A percentile compares a stretch with the other conserved stretches of the same genome.
Evolutionary conservation across 2,113 vertebrate genomes (phyloP).

Genomic region (Phocoena phocoena): DNA sequence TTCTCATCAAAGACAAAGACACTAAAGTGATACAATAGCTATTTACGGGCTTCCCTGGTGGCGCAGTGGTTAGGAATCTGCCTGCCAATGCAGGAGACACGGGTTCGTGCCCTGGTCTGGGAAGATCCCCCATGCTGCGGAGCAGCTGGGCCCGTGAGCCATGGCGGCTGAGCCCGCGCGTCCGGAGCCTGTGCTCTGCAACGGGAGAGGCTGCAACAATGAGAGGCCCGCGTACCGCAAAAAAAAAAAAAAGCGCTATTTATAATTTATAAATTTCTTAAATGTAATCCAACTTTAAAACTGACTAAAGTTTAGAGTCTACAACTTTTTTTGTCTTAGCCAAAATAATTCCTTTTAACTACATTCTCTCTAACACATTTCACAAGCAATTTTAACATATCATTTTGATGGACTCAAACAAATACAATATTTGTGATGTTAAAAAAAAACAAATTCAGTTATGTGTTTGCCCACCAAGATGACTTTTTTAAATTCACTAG

Average conservation of each 20-base stretch:
- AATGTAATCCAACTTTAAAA: neutral
- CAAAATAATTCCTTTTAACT: conserved; percentile 43
- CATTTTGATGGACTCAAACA: conserved; percentile 14
- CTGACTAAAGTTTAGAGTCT: neutral
- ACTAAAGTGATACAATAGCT: neutral
- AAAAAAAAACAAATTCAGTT: conserved; percentile 18
- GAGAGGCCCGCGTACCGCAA: too few species aligned
- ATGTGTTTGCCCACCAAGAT: neutral
- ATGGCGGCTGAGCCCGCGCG: too few species aligned
- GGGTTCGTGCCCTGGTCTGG: too few species aligned
- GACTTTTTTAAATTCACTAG: conserved; percentile 40
- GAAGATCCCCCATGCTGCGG: too few species aligned
- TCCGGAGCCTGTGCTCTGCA: too few species aligned
- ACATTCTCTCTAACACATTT: neutral
- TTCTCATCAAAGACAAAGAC: neutral
- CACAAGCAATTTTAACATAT: neutral
- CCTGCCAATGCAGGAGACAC: too few species aligned
- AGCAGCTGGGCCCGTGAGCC: too few species aligned
- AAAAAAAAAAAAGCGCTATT: neutral
- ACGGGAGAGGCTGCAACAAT: too few species aligned
- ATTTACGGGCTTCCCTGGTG: neutral
- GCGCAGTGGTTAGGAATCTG: too few species aligned
- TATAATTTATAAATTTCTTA: neutral
- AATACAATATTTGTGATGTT: neutral
- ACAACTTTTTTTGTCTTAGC: neutral